Evolutionary conservation across 2,888 invertebrate species (phyloP), one percentile per base, ranked within the genome.

Genomic region (Megalurothrips usitatus): DNA sequence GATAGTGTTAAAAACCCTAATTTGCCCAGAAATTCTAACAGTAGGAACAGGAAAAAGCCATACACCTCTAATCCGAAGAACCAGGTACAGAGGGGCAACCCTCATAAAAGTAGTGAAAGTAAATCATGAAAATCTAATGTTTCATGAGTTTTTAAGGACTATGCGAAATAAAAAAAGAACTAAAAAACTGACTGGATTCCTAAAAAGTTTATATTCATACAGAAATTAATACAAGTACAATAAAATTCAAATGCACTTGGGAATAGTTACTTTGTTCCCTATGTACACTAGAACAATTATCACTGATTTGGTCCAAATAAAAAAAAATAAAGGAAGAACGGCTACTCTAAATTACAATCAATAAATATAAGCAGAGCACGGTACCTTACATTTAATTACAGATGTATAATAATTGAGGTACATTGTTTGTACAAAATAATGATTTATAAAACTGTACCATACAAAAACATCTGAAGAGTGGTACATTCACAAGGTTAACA

Each of bases 221-320:
- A 75, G 68, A 75, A 75, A 75, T 23, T 23, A 26, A 23, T 12
- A 75, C 68, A 75, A 75, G 23, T 75, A 75, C 68, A 75, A 75
- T 75, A 75, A 26, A 75, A 75, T 75, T 23, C 26, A 75, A 23
- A 75, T 75, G 68, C 23, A 75, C 68, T 75, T 26, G 68, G 68
- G 68, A 75, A 26, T 26, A 75, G 23, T 26, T 23, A 26, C 23
- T 26, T 75, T 26, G 26, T 75, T 75, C 26, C 12, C 26, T 75
- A 75, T 58, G 19, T 23, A 75, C 68, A 75, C 68, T 75, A 75
- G 68, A 75, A 26, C 68, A 75, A 75, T 75, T 75, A 75, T 75
- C 68, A 75, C 68, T 75, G 23, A 75, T 75, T 75, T 75, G 68
- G 68, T 75, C 68, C 68, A 75, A 75, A 75, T 75, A 75, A 75